Evolutionary conservation across 1,140 invertebrate genomes (phyloP), one percentile per base, ranked within the genome.

Genomic region (Hyphantria cunea): DNA sequence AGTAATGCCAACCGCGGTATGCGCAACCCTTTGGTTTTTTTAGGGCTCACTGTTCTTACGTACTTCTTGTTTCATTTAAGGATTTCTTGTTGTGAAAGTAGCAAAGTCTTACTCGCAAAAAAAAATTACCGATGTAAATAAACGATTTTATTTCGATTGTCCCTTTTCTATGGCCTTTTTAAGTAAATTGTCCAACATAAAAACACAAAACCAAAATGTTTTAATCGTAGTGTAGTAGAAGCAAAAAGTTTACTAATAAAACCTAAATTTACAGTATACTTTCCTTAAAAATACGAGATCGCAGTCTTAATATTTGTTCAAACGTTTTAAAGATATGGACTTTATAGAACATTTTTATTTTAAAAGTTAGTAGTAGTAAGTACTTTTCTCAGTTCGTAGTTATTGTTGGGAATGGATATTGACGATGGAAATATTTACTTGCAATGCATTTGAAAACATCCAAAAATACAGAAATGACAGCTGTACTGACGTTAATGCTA

Each of bases 181-280:
- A 5, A 25, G 17, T 25, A 25, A 25, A 25, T 25, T 25, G 17
- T 25, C 17, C 5, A 25, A 25, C 5, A 5, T 25, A 25, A 25
- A 25, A 5, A 12, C 14, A 31, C 13, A 42, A n/a, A 11, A 11
- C 0, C 17, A 42, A 44, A 54, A 25, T 53, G 51, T 39, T 54
- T 44, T 54, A 31, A 34, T 45, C 13, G 2, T 31, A 2, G 25
- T 8, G 12, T 55, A 55, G 53, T 45, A 15, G 39, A 33, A 55
- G 25, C 12, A 32, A 56, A 58, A 70, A 70, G 53, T 70, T 70
- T 66, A 56, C 49, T 66, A 70, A 70, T 70, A 70, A 70, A 70
- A 70, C 59, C 59, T 59, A 62, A 63, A 70, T 68, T 55, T 61
- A 59, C 54, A 63, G 53, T 67, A 53, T 62, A 63, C 58, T 62